phyloP scores from a whole-genome alignment of 2,797 vertebrate genomes.

The Carcharodon carcharias region DNA sequence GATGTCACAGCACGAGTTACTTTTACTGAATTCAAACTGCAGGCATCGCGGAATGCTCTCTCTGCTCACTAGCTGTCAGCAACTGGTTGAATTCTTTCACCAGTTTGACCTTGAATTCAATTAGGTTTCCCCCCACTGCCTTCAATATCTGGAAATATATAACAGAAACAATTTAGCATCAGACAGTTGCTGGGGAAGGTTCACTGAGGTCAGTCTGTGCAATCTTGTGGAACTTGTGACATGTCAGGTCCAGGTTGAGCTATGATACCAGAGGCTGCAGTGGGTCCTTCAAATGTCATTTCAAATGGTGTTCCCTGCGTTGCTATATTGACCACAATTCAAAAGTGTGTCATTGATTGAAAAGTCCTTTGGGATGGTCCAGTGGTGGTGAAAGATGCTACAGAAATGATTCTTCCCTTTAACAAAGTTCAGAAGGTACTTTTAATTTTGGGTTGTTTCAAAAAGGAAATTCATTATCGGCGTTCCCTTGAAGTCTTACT shows the following conservation, averaged over 20 bases:
- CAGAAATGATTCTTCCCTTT: background rate
- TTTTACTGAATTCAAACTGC: background rate
- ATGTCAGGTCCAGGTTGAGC: background rate
- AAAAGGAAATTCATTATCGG: background rate
- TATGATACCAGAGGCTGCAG: background rate
- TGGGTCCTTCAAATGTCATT: slow-evolving; percentile 20
- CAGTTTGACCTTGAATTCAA: slow-evolving; percentile 27
- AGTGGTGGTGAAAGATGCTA: background rate
- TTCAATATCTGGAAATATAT: slow-evolving; percentile 9
- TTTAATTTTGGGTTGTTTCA: background rate
- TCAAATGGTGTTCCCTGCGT: too few relatives aligned
- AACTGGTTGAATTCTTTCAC: background rate
- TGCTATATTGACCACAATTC: background rate
- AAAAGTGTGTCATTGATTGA: background rate
- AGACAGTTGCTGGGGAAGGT: background rate
- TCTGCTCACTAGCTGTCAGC: background rate
- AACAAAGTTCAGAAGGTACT: background rate
- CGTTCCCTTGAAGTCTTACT: background rate
- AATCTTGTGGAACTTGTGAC: background rate
- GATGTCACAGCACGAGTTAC: background rate
- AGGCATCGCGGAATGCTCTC: background rate
- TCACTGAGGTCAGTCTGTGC: background rate
- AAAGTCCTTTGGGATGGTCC: background rate
- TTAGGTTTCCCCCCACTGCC: background rate
- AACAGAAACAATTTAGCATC: slow-evolving; percentile 5